Evolutionary conservation across 2,888 invertebrate species (phyloP), one percentile per base, ranked within the genome.

Genomic region (Oegoconia quadripuncta): DNA sequence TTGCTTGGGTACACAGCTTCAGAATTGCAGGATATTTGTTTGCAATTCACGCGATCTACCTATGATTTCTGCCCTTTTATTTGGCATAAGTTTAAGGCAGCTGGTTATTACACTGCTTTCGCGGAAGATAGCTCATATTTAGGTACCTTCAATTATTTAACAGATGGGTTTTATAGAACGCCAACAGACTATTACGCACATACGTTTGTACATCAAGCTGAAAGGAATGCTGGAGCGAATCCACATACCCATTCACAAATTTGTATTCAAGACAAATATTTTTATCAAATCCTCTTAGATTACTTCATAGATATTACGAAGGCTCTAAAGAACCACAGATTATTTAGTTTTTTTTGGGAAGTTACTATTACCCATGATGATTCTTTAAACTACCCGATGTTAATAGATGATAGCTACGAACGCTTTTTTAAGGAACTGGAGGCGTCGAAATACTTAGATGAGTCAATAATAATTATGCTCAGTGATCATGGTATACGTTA

Each of bases 401-500:
- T 91, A 12, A 92, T 93, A 11, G 96, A 96, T 59, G 71, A 81
- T 0, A 70, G 86, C 20, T 90, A 92, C 54, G 55, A 74, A 37
- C 51, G 78, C 2, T 86, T 92, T 49, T 68, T 95, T 23, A 61
- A 69, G 34, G 59, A 78, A 34, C 51, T 91, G 40, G 61, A 88
- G 14, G 39, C 63, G 0, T 59, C 74, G 0, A 81, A 84, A 0
- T 66, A 88, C 16, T 68, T 93, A 12, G 88, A 92, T 29, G 81
- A 89, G 11, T 93, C 93, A 0, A 87, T 90, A 7, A 42, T 92
- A n/a, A 70, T 95, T 11, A 67, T 94, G 3, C 88, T 95, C 86
- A 95, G 95, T 64, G 96, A 96, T 63, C 96, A 96, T 58, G 96
- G 96, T 0, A 90, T 95, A 37, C 83, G 96, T 41, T 95, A 93